Percentiles rank a stretch among this genome's conserved stretches.
Conservation (phyloP, 2,888 invertebrate genomes). For the Drosophila parthenogenetica region DNA sequence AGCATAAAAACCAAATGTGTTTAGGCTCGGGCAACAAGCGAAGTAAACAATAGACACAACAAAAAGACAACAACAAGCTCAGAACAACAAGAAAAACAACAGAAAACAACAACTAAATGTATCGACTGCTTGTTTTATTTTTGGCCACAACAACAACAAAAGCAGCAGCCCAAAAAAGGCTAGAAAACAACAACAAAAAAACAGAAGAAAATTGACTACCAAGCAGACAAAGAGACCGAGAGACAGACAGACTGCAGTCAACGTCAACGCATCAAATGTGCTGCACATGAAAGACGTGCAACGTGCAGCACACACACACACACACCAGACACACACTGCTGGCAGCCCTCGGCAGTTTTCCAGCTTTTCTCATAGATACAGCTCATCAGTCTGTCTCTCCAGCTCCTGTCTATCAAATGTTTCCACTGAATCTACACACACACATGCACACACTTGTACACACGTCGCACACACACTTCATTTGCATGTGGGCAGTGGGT, state of each 20-base stretch:
- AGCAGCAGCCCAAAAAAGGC: conserved; percentile 63
- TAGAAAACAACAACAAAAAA: conserved; percentile 26
- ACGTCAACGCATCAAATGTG: conserved; percentile 72
- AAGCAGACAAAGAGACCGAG: conserved; percentile 19
- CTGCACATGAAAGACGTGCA: conserved; percentile 48
- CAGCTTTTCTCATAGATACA: conserved; percentile 17
- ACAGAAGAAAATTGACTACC: conserved; percentile 9
- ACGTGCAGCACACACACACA: conserved; percentile 36
- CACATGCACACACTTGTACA: conserved; percentile 3
- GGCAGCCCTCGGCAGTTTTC: conserved; percentile 21
- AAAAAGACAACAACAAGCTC: conserved; percentile 33
- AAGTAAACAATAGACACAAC: conserved; percentile 67
- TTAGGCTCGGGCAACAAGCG: conserved; percentile 50
- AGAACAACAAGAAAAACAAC: conserved; percentile 22
- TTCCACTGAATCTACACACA: conserved; percentile 11
- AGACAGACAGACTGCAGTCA: conserved; percentile 60
- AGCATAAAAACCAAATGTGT: conserved; percentile 54
- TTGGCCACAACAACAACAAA: conserved; percentile 43
- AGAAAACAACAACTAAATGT: conserved; percentile 24
- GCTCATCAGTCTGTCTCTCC: conserved; percentile 20
- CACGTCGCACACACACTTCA: conserved; percentile 41
- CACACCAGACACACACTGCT: conserved; percentile 33
- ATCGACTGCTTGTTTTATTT: conserved; percentile 56
- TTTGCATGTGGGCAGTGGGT: conserved; percentile 77
- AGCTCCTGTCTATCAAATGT: conserved; percentile 49